These are phyloP conservation scores for Echinometra lucunter DNA, from an alignment of 53 echinoderm and acorn worm genomes.

Conservation along the genomic window DNA sequence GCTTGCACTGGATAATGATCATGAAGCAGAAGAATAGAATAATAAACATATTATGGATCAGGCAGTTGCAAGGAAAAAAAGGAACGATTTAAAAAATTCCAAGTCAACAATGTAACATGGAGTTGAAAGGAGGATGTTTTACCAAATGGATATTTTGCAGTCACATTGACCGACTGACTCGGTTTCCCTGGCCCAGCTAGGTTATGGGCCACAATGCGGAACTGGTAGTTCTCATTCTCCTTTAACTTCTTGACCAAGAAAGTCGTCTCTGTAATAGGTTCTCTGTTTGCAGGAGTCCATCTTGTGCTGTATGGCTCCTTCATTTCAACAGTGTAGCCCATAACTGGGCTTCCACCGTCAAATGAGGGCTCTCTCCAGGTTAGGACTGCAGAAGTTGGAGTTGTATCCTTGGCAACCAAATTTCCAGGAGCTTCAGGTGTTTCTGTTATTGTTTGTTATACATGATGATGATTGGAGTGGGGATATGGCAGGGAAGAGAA, in stretches of 20 bases:
- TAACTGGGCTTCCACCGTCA: slow-evolving; percentile 93
- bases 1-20: not conserved
- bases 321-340: slow-evolving; percentile 91
- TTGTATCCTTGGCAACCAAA: slow-evolving; percentile 76
- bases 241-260: slow-evolving; percentile 77
- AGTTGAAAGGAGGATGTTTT: slow-evolving; percentile 63
- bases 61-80: not conserved
- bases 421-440: slow-evolving; percentile 86
- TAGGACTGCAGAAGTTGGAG: slow-evolving; percentile 77
- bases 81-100: not conserved
- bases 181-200: slow-evolving; percentile 93
- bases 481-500: slow-evolving; percentile 28
- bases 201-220: slow-evolving; percentile 90
- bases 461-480: slow-evolving; percentile 40
- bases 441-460: slow-evolving; percentile 67
- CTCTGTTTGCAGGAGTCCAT: slow-evolving; percentile 82
- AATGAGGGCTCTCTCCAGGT: slow-evolving; percentile 82
- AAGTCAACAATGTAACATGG: not conserved
- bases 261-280: slow-evolving; percentile 72
- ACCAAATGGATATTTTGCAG: slow-evolving; percentile 95
- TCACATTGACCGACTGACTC: slow-evolving; percentile 79
- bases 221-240: slow-evolving; percentile 92
- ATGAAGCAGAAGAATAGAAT: not conserved
- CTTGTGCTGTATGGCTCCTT: slow-evolving; percentile 85
- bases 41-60: slow-evolving; percentile 24